A percentile compares a stretch with the other conserved stretches of the same genome.
Conservation (phyloP, 2,888 invertebrate genomes). For the Eulithis testata region DNA sequence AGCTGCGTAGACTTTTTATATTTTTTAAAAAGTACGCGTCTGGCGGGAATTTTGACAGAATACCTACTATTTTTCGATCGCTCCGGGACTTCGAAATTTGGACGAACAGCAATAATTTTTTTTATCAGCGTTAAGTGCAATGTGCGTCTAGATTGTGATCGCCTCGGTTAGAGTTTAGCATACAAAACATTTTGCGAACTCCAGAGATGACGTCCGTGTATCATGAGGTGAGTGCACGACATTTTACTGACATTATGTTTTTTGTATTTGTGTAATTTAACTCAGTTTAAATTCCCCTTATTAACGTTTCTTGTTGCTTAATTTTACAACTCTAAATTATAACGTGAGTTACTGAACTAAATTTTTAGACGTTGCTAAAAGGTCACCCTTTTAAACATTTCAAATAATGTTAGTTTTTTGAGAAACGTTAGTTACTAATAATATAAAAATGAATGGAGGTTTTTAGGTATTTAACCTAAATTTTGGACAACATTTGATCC, state of each 20-base stretch:
- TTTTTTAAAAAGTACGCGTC: slow-evolving; percentile 55
- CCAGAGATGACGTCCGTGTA: slow-evolving; percentile 76
- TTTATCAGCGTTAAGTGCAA: slow-evolving; percentile 55
- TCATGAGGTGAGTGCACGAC: slow-evolving; percentile 80
- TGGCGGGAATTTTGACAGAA: slow-evolving; percentile 71
- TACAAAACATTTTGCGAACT: slow-evolving; percentile 62
- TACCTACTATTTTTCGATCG: slow-evolving; percentile 19
- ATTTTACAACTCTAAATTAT: slow-evolving; percentile 21
- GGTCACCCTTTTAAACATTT: slow-evolving; percentile 15
- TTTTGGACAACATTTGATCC: too few species aligned
- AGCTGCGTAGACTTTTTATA: slow-evolving; percentile 63
- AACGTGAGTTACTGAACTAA: slow-evolving; percentile 33
- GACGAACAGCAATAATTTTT: slow-evolving; percentile 28
- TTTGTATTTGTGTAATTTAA: slow-evolving; percentile 69
- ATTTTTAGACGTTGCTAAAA: slow-evolving; percentile 29
- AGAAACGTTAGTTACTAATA: too few species aligned
- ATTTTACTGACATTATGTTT: slow-evolving; percentile 74
- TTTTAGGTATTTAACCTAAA: too few species aligned
- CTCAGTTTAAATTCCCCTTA: slow-evolving; percentile 49
- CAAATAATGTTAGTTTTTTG: too few species aligned
- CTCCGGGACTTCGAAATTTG: slow-evolving; percentile 10
- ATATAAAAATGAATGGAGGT: too few species aligned
- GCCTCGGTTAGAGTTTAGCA: slow-evolving; percentile 51
- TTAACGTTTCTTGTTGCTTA: slow-evolving; percentile 38
- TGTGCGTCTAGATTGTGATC: slow-evolving; percentile 72